Conservation (phyloP, 2,797 vertebrate species). For the Pachyuromys duprasi region DNA sequence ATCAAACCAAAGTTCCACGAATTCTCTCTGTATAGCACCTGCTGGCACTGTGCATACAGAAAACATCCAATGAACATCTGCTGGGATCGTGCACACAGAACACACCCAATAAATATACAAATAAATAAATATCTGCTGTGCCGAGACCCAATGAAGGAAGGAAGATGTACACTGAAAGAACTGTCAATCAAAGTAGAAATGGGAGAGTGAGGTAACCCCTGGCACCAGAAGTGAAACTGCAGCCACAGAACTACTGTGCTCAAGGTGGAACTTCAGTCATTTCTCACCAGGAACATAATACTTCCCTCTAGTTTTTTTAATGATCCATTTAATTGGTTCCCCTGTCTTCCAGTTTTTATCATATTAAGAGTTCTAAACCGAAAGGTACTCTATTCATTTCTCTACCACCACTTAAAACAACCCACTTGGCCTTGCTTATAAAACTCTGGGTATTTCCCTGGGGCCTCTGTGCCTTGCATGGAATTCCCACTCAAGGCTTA, state of each 20-base stretch:
- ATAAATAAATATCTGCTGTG: background rate
- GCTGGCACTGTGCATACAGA: conserved; percentile 21
- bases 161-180: background rate
- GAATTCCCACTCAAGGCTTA: conserved; percentile 60
- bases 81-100: conserved; percentile 7
- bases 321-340: background rate
- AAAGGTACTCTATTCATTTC: background rate
- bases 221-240: background rate
- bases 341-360: background rate
- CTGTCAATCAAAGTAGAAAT: background rate
- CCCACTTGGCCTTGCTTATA: conserved; percentile 50
- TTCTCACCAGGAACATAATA: background rate
- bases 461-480: conserved; percentile 34
- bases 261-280: background rate
- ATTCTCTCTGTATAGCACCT: background rate
- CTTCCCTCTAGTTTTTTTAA: background rate
- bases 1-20: background rate
- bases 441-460: conserved; percentile 28
- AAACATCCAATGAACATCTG: background rate
- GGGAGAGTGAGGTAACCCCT: background rate
- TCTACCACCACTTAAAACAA: conserved; percentile 25
- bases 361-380: conserved; percentile 4
- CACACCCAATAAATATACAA: background rate
- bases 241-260: background rate
- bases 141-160: background rate